Evolutionary conservation across 2,797 vertebrate species (phyloP), one percentile per base, ranked within the genome.

Genomic region (Enteromius unitaeniatus): DNA sequence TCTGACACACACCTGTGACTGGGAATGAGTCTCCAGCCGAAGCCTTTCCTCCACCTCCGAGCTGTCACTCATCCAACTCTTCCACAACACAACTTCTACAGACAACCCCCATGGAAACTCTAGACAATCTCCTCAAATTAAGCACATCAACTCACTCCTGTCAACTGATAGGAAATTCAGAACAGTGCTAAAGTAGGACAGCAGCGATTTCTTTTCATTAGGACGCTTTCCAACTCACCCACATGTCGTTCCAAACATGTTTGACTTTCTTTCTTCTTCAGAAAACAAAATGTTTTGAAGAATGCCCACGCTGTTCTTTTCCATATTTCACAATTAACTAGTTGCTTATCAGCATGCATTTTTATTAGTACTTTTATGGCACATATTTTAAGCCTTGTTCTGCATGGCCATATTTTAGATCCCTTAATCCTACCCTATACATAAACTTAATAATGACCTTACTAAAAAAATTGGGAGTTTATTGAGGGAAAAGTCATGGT

Each of bases 1-100:
- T 87, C 74, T 69, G 65, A 67, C 65, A 79, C 81, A 85, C 89
- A 89, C 89, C 88, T 90, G 88, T 87, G 89, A 83, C 89, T 88
- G 72, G 76, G 85, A 82, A 82, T 73, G 84, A 82, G 76, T 37
- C 70, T 86, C 70, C 78, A 87, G 70, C 34, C 72, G 42, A 47
- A 62, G 55, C 69, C 73, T 80, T 69, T 64, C 28, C 17, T 82
- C 80, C 62, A 77, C 73, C 80, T 64, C 62, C 45, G 64, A 87
- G 72, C 87, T 85, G 85, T 83, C 85, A 86, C 79, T 87, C 58
- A 83, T 75, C 79, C 82, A 84, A 45, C 49, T 82, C 77, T 82
- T 69, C 55, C 28, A 60, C 77, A 79, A 23, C 67, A 81, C 70
- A 80, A 73, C 51, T 34, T 76, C 31, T 42, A 45, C 23, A 51